Base-by-base conservation (phyloP, 2,113 vertebrate genomes). In the Nesoenas mayeri region DNA sequence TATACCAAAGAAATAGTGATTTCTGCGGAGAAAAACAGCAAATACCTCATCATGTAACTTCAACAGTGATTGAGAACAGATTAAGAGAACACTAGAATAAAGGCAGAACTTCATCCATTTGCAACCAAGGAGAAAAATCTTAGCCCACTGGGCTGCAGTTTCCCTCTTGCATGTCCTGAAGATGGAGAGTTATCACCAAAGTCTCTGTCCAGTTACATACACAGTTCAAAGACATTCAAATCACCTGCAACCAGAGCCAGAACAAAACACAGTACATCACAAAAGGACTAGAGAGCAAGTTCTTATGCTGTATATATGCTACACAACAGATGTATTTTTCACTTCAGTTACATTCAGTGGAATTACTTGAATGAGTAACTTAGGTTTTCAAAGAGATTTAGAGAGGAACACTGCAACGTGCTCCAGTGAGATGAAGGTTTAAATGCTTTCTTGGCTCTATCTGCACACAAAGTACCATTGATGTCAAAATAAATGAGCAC, bases 401-500 rank as follows among this genome's bases (percentile, higher is more conserved):
- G 14, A 85, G 34, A 4, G 13, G 31, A 87, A 69, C 44, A 12
- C 25, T 50, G 73, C 70, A 87, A 88, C 9, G 5, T 3, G 40
- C 32, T 89, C 54, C 89, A 65, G 40, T 4, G 4, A 79, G 44
- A 71, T 44, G 47, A 82, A 90, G 32, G 28, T 48, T 85, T 73
- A 50, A 83, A 80, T 29, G 24, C 54, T 57, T 36, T 38, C 32
- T 64, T 56, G 61, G 7, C 42, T 88, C 61, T 62, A n/a, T 44
- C 36, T 36, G 58, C n/a, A 36, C 11, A 13, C 34, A 19, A 80
- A 93, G 29, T 74, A 72, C 32, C 61, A 90, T 34, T 90, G 88
- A 94, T 93, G 82, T 92, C 75, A 74, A 80, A 80, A 78, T 70
- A 88, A 83, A 93, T 24, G 21, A 80, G 64, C 56, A 58, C 19